phyloP scores from a whole-genome alignment of 2,113 vertebrate species.

The Ctenodactylus gundi region DNA sequence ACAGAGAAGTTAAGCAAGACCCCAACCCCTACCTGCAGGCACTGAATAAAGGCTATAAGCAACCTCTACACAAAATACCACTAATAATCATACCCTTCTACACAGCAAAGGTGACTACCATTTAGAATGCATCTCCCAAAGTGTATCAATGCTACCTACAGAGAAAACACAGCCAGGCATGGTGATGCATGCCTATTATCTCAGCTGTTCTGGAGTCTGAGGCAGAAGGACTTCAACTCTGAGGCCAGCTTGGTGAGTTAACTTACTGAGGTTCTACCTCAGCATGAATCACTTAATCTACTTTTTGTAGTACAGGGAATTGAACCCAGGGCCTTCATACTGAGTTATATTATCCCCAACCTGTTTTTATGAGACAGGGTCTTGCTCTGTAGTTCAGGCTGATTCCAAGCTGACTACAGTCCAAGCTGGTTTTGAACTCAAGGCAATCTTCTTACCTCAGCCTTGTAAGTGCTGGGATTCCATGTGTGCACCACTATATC shows the following conservation, averaged over 20 bases:
- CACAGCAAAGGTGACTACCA: fast-evolving
- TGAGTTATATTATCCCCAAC: too few relatives aligned
- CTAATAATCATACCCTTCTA: too few relatives aligned
- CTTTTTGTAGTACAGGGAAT: too few relatives aligned
- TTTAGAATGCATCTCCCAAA: neutral
- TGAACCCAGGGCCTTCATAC: too few relatives aligned
- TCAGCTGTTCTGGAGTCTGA: neutral
- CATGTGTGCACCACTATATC: too few relatives aligned
- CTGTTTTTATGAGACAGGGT: too few relatives aligned
- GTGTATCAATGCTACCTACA: neutral
- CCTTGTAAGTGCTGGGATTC: too few relatives aligned
- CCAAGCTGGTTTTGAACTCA: too few relatives aligned
- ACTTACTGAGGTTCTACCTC: neutral
- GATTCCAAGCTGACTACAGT: too few relatives aligned
- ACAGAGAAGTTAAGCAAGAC: neutral
- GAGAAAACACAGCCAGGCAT: neutral
- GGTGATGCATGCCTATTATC: neutral
- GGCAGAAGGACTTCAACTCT: neutral
- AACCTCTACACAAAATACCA: neutral
- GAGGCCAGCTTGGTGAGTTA: neutral
- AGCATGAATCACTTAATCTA: too few relatives aligned
- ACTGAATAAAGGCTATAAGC: neutral
- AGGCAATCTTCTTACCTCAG: too few relatives aligned
- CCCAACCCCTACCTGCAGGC: fast-evolving
- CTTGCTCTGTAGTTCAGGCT: too few relatives aligned